Conservation (phyloP, 2,888 invertebrate genomes). For the Drosophila macrospina region DNA sequence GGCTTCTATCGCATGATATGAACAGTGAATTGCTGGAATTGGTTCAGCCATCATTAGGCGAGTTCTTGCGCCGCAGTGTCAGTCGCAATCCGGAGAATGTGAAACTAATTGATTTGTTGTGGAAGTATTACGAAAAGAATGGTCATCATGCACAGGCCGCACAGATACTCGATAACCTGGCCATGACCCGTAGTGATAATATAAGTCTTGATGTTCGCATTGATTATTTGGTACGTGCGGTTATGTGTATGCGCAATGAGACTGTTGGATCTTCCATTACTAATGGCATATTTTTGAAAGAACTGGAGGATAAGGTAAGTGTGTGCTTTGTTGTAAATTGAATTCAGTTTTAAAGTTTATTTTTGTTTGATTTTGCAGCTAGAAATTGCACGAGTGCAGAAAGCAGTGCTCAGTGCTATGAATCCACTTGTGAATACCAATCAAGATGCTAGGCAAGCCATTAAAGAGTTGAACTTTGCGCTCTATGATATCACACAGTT, state of each 20-base stretch:
- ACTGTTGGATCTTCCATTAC: constrained; percentile 90
- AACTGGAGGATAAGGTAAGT: constrained; percentile 93
- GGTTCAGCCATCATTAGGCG: constrained; percentile 86
- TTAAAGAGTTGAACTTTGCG: constrained; percentile 91
- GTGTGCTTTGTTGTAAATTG: neutral
- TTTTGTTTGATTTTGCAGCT: constrained; percentile 78
- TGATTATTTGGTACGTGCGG: constrained; percentile 96
- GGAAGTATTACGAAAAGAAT: constrained; percentile 98
- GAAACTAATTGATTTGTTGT: constrained; percentile 92
- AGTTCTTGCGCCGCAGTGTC: constrained; percentile 85
- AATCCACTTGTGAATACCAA: constrained; percentile 83
- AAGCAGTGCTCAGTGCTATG: constrained; percentile 89
- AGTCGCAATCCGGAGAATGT: constrained; percentile 87
- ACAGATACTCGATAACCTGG: constrained; percentile 94
- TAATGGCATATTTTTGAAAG: constrained; percentile 92
- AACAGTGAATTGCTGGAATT: constrained; percentile 88
- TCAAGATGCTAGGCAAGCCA: constrained; percentile 88
- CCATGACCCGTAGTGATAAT: constrained; percentile 88
- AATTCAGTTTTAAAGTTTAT: neutral
- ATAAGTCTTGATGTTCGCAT: constrained; percentile 92
- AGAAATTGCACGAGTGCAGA: constrained; percentile 95
- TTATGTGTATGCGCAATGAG: constrained; percentile 97
- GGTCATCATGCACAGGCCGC: constrained; percentile 97
- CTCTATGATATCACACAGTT: constrained; percentile 95
- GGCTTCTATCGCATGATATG: constrained; percentile 93